These are phyloP conservation scores for Engraulis encrasicolus DNA, from an alignment of 2,113 vertebrate genomes.

Conservation along the genomic window DNA sequence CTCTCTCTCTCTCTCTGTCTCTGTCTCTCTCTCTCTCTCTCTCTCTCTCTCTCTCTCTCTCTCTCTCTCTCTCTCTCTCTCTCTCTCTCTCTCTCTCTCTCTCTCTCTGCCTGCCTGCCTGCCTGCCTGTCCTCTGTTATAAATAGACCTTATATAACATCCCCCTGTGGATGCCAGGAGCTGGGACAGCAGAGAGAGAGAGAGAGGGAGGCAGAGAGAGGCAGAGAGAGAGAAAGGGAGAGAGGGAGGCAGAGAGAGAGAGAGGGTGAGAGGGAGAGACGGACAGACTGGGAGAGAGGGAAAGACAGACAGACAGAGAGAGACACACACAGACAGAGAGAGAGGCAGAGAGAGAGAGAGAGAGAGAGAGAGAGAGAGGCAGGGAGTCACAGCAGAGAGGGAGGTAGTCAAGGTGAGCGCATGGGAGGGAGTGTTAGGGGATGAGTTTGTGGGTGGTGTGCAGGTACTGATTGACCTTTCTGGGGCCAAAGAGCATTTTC, in stretches of 20 bases:
- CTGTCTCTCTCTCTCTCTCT: too few relatives aligned
- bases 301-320: too few relatives aligned
- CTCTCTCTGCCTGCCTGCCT: neutral
- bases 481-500: conserved; percentile 21
- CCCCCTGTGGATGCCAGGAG: conserved; percentile 71
- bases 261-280: too few relatives aligned
- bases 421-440: conserved; percentile 23
- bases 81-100: too few relatives aligned
- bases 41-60: conserved; percentile 54
- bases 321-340: too few relatives aligned
- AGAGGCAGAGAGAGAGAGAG: conserved; percentile 19
- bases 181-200: conserved; percentile 55
- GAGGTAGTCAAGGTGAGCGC: neutral
- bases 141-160: conserved; percentile 76
- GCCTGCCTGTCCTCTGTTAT: conserved; percentile 50
- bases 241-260: too few relatives aligned
- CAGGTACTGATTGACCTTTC: conserved; percentile 31
- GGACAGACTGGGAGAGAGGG: conserved; percentile 16
- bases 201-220: neutral
- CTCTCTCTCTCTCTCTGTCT: too few relatives aligned
- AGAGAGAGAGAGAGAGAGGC: neutral
- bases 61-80: too few relatives aligned
- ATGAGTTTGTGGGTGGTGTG: conserved; percentile 51
- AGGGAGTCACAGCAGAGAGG: neutral
- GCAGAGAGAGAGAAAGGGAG: neutral